Base-by-base conservation (phyloP, 2,797 vertebrate genomes). In the Nyctalus aviator region DNA sequence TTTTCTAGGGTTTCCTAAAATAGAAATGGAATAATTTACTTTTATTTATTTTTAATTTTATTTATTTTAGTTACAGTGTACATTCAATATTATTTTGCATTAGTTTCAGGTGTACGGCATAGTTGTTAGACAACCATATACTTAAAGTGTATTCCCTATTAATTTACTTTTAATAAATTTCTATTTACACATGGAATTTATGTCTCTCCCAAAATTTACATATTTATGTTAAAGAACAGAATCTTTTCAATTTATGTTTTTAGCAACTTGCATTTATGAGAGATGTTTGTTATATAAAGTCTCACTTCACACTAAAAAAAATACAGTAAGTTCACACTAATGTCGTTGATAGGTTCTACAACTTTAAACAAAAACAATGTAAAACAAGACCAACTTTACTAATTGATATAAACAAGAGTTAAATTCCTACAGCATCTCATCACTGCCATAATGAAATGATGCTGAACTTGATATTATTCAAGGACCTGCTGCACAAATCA, bases 1-100 rank as follows among this genome's bases (percentile, higher is more conserved):
- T 95, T 99, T 99, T 97, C 99, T 99, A 75, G 99, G 98, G 96
- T 99, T 99, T 77, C 99, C 99, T 99, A 93, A 37, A 96, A 95
- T 35, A 90, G 23, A 90, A 93, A 97, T 81, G 32, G 84, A 97
- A 93, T 2, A 97, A 94, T 55, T 53, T 35, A 95, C 23, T 35
- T 84, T 72, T 94, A 92, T 23, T 53, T 53, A 53, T 77, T 77
- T 76, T 59, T n/a, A 95, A 14, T 35, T 82, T 66, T 95, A 88
- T 32, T 50, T 76, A 32, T 76, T 32, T 76, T 50, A 20, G 20
- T 53, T 53, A 76, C 3, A 35, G n/a, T 55, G 53, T 53, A 53
- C 48, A 76, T 55, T 77, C 50, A 77, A 25, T 53, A 55, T 53
- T 53, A 77, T 77, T 55, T 77, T 77, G 11, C 35, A 77, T 77